Evolutionary conservation across 2,888 invertebrate species (phyloP), one percentile per base, ranked within the genome.

Genomic region (Pyralis farinalis): DNA sequence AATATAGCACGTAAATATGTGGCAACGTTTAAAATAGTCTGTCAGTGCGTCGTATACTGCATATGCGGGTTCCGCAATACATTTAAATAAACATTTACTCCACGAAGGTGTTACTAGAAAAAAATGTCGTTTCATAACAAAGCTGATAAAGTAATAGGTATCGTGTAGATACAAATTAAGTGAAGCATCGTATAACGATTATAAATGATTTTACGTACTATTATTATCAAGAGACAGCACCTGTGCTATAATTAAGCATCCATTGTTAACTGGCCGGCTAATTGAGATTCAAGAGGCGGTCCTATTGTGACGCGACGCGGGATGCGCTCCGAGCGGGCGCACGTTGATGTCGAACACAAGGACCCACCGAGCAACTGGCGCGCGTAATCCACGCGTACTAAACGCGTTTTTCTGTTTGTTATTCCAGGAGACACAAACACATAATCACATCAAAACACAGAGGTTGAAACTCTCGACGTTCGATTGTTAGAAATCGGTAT

Each of bases 281-380:
- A 83, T 85, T 84, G 71, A 71, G 70, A 86, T 84, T 79, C 83
- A 66, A 66, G 71, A 68, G 67, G 54, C 68, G 66, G 42, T 63
- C 59, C 60, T 55, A 58, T 66, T 69, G 63, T 63, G 66, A 56
- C 51, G 50, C n/a, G n/a, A n/a, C n/a, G n/a, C n/a, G 47, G 63
- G 37, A 37, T 37, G 37, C 16, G 29, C 35, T 12, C 69, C 69
- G 25, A 25, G 75, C 71, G 63, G 57, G 72, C 71, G 76, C 75
- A 62, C 74, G 81, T 78, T 80, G 74, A 80, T 76, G 78, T 82
- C 76, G 73, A 59, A 68, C 58, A 57, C 73, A 76, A 73, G 76
- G 71, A 68, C 63, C 60, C 43, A 44, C 43, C 32, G 43, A 44
- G 38, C 44, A 5, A 25, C 3, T 7, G 8, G 25, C 25, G 3